Evolutionary conservation across 2,113 vertebrate species (phyloP).

Genomic region (Colossoma macropomum): DNA sequence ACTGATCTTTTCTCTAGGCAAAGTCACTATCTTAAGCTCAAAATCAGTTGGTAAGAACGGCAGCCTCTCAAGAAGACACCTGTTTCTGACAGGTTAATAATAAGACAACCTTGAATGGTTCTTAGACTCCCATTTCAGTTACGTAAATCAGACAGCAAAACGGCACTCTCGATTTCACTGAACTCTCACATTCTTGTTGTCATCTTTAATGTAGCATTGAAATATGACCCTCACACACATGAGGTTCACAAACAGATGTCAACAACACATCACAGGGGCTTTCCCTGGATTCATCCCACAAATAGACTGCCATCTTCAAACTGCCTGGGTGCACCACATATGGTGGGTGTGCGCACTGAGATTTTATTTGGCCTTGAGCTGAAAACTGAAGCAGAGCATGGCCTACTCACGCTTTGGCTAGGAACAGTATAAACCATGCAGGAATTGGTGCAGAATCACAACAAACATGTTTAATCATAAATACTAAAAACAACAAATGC

Average conservation of each 20-base stretch:
- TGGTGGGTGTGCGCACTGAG: slow-evolving; percentile 29
- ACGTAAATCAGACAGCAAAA: no score
- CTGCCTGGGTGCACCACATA: slow-evolving; percentile 31
- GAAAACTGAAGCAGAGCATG: neutral
- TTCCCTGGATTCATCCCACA: slow-evolving; percentile 24
- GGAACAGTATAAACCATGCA: neutral
- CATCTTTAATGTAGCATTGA: neutral
- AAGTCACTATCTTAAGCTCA: neutral
- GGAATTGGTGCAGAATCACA: slow-evolving; percentile 3
- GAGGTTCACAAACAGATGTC: neutral
- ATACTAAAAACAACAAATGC: neutral
- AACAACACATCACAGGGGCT: neutral
- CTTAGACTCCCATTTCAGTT: neutral
- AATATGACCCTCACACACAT: neutral
- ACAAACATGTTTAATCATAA: neutral
- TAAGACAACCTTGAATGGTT: no score
- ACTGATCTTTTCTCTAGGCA: no score
- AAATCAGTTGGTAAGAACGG: neutral
- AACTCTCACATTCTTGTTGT: neutral
- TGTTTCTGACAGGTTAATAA: slow-evolving; percentile 23
- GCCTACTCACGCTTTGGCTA: no score
- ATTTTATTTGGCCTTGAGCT: slow-evolving; percentile 28
- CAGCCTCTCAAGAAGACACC: slow-evolving; percentile 27
- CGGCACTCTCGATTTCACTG: neutral
- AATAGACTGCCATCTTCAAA: slow-evolving; percentile 33